Base-by-base conservation (phyloP, 2,888 invertebrate genomes). In the Fragum whitleyi region DNA sequence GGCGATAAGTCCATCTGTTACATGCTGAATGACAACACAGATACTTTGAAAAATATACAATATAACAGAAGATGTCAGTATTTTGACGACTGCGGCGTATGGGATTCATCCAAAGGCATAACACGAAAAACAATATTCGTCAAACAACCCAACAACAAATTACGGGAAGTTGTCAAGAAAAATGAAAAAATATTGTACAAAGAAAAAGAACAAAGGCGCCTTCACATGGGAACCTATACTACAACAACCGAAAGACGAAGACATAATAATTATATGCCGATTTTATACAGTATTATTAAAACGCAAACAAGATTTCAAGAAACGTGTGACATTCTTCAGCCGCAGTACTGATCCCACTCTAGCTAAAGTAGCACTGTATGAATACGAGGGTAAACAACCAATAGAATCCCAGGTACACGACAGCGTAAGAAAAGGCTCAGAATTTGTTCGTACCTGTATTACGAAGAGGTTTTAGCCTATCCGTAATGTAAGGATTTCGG, bases 21-120 rank as follows among this genome's bases (percentile, higher is more conserved):
- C 51, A 42, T 77, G 57, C 28, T 77, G 16, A 57, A 72, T 14
- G 72, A 77, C 67, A 77, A 72, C 42, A 26, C 71, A n/a, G n/a
- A n/a, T n/a, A n/a, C n/a, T n/a, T n/a, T n/a, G n/a, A n/a, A n/a
- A n/a, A n/a, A n/a, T n/a, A 11, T 28, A 65, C 55, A 77, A 77
- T 21, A 9, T 57, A 70, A 79, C 5, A 32, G 28, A 65, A 77
- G 51, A 21, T 74, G 74, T 71, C 62, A 79, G 16, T 79, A 62
- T 32, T 79, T 57, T 57, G 74, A 79, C n/a, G n/a, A n/a, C n/a
- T n/a, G n/a, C n/a, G n/a, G n/a, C n/a, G n/a, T n/a, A n/a, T n/a
- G n/a, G n/a, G 19, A 69, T 70, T 26, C 6, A 29, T 14, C 11
- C 26, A 6, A 51, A 51, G n/a, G 32, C 51, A 5, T 11, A 51